A percentile compares a stretch with the other conserved stretches of the same genome.
Conservation (phyloP, 2,113 vertebrate genomes). For the Pterocles burchelli region DNA sequence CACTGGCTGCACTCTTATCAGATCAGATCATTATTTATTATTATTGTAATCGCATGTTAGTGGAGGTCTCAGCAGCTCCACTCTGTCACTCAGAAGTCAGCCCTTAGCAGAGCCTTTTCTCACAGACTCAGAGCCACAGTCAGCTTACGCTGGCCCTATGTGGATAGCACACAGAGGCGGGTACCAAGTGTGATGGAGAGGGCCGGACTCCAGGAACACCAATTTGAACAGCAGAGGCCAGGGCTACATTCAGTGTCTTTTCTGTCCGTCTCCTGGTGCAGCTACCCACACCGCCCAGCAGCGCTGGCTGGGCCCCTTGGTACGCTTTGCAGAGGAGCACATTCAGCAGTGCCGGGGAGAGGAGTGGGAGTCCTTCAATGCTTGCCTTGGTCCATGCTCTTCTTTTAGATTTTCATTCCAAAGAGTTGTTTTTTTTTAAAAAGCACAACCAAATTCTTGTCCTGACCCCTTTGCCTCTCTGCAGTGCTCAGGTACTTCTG, state of each 20-base stretch:
- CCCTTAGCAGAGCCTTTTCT: neutral
- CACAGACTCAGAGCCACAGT: neutral
- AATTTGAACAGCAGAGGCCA: neutral
- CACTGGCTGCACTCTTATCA: neutral
- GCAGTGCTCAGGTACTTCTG: neutral
- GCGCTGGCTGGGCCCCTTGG: fast-evolving
- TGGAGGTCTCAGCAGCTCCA: neutral
- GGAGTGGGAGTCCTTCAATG: neutral
- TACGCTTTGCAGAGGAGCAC: neutral
- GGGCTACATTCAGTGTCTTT: neutral
- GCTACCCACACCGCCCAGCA: neutral
- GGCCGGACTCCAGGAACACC: neutral
- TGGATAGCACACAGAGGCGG: neutral
- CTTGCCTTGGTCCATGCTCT: neutral
- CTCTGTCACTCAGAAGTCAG: neutral
- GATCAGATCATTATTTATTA: neutral
- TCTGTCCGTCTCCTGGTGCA: neutral
- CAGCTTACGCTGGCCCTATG: neutral
- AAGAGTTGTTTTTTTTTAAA: neutral
- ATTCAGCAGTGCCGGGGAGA: neutral
- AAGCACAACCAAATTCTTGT: neutral
- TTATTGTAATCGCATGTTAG: neutral
- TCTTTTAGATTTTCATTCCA: neutral
- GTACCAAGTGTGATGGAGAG: neutral
- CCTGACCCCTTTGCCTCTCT: neutral